Evolutionary conservation across 2,113 vertebrate species (phyloP), one percentile per base, ranked within the genome.

Genomic region (Charina bottae): DNA sequence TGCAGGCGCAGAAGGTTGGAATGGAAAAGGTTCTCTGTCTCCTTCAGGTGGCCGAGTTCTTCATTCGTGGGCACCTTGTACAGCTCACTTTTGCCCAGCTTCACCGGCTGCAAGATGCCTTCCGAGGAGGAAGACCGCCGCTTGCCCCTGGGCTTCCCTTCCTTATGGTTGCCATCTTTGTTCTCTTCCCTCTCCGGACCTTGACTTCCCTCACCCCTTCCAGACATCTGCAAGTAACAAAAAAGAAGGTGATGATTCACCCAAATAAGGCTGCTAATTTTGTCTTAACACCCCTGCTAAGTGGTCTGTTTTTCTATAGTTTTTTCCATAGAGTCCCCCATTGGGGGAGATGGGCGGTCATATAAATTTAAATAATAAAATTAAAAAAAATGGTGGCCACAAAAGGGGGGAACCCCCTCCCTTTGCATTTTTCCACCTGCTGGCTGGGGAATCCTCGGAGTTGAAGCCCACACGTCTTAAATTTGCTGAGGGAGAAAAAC

Each of bases 1-100:
- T 99, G 99, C 97, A 99, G 98, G 90, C 99, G 98, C 6, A 99
- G 98, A 72, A 99, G 96, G 94, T 98, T 99, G 95, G 98, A 99
- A 93, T 99, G 99, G 94, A 99, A 99, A 28, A 99, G 97, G 92
- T 97, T 98, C 93, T 99, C 99, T 0, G 99, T 98, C 94, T 99
- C 99, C 92, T 99, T 98, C 93, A 99, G 97, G 93, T 97, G 98
- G 95, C 97, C 99, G 5, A 99, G 97, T 95, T 99, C 99, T 93
- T 99, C 98, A 8, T 96, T 99, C 46, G 98, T 99, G 0, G 99
- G 98, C 0, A 99, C 98, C 95, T 97, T 98, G 96, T 99, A 99
- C 33, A 99, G 96, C 12, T 99, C 98, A 87, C 96, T 97, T 28
- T 97, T 95, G 92, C 98, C 98, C 92, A 99, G 94, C 92, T 99